phyloP scores from a whole-genome alignment of 2,888 invertebrate species.

The Beris chalybata region DNA sequence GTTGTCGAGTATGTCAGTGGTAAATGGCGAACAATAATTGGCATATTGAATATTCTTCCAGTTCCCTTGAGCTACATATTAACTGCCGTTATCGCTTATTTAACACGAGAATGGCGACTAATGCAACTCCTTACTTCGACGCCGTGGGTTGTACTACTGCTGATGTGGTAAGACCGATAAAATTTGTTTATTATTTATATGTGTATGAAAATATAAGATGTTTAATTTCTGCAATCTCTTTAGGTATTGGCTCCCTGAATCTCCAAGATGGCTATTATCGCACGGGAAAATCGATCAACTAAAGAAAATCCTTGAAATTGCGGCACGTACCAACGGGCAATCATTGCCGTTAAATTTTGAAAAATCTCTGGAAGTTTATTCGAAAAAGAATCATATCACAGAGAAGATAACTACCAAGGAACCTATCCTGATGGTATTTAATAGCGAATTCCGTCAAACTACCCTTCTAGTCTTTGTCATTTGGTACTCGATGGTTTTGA shows the following conservation, averaged over 20 bases:
- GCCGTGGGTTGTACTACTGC: slow-evolving; percentile 61
- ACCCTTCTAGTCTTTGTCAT: slow-evolving; percentile 69
- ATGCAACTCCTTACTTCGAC: slow-evolving; percentile 61
- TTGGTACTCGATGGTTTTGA: slow-evolving; percentile 75
- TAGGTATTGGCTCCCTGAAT: slow-evolving; percentile 76
- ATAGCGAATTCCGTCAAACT: slow-evolving; percentile 65
- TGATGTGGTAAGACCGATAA: slow-evolving; percentile 57
- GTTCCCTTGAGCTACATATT: slow-evolving; percentile 63
- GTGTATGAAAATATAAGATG: neutral
- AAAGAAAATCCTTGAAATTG: slow-evolving; percentile 64
- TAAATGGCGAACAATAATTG: slow-evolving; percentile 66
- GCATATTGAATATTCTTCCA: slow-evolving; percentile 66
- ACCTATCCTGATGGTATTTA: slow-evolving; percentile 67
- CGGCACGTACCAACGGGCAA: slow-evolving; percentile 66
- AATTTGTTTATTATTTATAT: neutral
- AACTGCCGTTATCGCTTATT: slow-evolving; percentile 64
- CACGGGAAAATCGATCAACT: slow-evolving; percentile 71
- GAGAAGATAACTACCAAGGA: neutral
- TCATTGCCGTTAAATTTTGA: slow-evolving; percentile 68
- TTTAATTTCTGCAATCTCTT: neutral
- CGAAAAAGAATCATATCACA: slow-evolving; percentile 6
- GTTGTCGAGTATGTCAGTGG: slow-evolving; percentile 68
- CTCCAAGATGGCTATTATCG: slow-evolving; percentile 75
- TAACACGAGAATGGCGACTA: slow-evolving; percentile 62
- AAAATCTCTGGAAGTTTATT: slow-evolving; percentile 59